Conservation (phyloP, 2,888 invertebrate species). For the Pandemis heparana region DNA sequence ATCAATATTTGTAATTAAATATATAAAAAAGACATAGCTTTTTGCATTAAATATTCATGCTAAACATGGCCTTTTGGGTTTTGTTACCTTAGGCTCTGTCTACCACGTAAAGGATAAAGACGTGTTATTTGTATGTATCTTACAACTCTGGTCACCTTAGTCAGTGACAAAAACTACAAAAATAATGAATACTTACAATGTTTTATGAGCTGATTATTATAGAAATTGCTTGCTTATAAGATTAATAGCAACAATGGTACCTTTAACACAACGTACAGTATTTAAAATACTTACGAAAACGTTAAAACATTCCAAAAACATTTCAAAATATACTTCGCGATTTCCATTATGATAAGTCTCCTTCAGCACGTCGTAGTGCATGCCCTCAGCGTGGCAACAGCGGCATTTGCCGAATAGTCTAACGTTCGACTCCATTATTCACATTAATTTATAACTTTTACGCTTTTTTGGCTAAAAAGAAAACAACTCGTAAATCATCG, state of each 20-base stretch:
- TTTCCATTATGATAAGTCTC: constrained; percentile 50
- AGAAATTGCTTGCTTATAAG: background rate
- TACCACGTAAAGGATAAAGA: too few species aligned
- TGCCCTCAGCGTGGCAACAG: constrained; percentile 53
- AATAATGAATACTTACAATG: background rate
- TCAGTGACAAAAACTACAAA: too few species aligned
- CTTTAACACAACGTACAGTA: background rate
- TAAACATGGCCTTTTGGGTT: too few species aligned
- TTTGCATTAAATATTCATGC: too few species aligned
- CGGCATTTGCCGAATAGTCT: constrained; percentile 53
- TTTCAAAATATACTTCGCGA: constrained; percentile 52
- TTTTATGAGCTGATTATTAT: too few species aligned
- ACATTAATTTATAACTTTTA: background rate
- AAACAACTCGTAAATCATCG: constrained; percentile 3
- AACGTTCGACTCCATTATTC: constrained; percentile 25
- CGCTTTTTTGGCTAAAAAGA: background rate
- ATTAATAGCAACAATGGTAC: background rate
- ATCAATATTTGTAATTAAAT: too few species aligned
- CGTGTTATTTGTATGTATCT: too few species aligned
- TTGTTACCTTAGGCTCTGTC: too few species aligned
- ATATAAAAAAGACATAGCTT: too few species aligned
- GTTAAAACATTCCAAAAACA: constrained; percentile 55
- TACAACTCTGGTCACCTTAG: too few species aligned
- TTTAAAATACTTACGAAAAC: constrained; percentile 51
- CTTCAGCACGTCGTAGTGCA: constrained; percentile 50